Evolutionary conservation across 2,888 invertebrate species (phyloP).

Genomic region (Hypercompe scribonia): DNA sequence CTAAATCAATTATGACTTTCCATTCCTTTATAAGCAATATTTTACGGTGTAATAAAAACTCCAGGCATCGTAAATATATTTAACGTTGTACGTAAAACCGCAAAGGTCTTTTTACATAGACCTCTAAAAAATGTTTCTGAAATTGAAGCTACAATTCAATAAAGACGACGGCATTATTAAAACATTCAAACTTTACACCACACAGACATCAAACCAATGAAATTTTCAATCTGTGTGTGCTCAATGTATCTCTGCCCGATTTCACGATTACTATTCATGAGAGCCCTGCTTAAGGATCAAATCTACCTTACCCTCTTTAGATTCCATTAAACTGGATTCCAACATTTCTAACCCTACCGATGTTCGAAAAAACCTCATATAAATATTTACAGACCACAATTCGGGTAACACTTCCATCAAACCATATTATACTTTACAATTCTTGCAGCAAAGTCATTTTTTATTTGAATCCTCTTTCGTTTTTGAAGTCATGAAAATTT

Average conservation of each 20-base stretch:
- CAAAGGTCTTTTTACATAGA: not conserved
- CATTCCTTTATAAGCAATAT: conserved; percentile 12
- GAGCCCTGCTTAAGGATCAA: conserved; percentile 46
- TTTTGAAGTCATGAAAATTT: conserved; percentile 24
- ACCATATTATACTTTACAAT: conserved; percentile 63
- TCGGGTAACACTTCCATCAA: conserved; percentile 53
- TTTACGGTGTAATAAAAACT: conserved; percentile 14
- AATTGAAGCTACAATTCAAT: conserved; percentile 29
- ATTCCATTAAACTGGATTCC: conserved; percentile 68
- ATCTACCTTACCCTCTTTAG: conserved; percentile 55
- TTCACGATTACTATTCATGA: conserved; percentile 68
- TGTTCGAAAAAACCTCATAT: conserved; percentile 62
- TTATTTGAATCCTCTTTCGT: conserved; percentile 40
- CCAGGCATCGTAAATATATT: conserved; percentile 12
- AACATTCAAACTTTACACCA: conserved; percentile 28
- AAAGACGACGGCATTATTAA: conserved; percentile 24
- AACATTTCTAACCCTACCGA: conserved; percentile 64
- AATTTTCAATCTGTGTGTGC: conserved; percentile 39
- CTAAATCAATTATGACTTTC: conserved; percentile 1
- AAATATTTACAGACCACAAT: conserved; percentile 67
- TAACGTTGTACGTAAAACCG: conserved; percentile 11
- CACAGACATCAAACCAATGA: conserved; percentile 16
- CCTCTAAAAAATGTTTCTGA: not conserved
- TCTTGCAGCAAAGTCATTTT: conserved; percentile 51
- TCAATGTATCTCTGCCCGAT: conserved; percentile 26